Percentiles rank a stretch among this genome's conserved stretches.
Evolutionary conservation across 1,140 invertebrate species (phyloP).

Genomic region (Anastrepha ludens): DNA sequence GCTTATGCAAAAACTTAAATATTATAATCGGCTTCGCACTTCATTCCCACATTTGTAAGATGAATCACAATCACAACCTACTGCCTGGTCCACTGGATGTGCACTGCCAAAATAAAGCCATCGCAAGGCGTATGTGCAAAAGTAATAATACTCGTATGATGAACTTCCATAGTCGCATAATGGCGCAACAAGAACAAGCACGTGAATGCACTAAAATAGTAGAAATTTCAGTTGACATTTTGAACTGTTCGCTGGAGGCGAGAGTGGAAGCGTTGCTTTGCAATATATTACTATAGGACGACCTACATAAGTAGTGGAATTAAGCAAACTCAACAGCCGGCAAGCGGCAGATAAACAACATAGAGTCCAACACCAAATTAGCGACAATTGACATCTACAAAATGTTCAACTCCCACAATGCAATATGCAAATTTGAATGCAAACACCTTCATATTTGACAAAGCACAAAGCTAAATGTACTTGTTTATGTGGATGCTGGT

Average conservation of each 20-base stretch:
- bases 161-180: not conserved
- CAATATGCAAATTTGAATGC: constrained; percentile 23
- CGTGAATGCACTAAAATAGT: not conserved
- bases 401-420: constrained; percentile 20
- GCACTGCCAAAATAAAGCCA: too few relatives aligned
- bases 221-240: not conserved
- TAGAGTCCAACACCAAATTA: constrained; percentile 23
- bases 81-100: not conserved
- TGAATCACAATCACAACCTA: not conserved
- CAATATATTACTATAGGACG: too few relatives aligned
- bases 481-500: not conserved
- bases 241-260: not conserved
- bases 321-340: not conserved
- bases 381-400: constrained; percentile 41
- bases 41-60: not conserved
- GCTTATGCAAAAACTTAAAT: not conserved
- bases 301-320: not conserved
- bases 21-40: not conserved
- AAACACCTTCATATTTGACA: constrained; percentile 29
- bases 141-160: not conserved
- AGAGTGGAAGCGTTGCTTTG: not conserved
- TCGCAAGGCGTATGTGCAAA: too few relatives aligned
- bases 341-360: not conserved
- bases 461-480: not conserved
- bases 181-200: not conserved